Base-by-base conservation (phyloP, 92 coral and sea anemone genomes). In the Paragorgia papillata region DNA sequence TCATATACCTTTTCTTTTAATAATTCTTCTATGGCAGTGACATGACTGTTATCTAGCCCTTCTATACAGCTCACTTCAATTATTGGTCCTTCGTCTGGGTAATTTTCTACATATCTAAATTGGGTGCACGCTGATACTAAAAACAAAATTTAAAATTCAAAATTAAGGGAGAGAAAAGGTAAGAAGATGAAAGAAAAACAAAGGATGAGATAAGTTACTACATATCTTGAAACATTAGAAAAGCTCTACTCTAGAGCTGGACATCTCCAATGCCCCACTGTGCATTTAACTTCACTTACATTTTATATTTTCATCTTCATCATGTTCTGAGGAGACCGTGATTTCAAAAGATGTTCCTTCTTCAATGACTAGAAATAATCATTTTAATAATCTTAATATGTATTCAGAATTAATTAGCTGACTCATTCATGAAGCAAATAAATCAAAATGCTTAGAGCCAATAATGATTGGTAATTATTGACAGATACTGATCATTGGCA, bases 41-140 rank as follows among this genome's bases (percentile, higher is more conserved):
- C 70, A 31, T 84, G 81, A 33, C 87, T 79, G 77, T 89, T 82
- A 34, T 80, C 80, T 1, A 94, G 51, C 9, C 97, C 97, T 68
- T 89, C 90, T 41, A 58, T 26, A 24, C 86, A 78, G 13, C 82
- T 61, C 56, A 94, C 73, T 57, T 91, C 97, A 56, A 94, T 83
- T 55, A 84, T 37, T 14, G 98, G 98, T n/a, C 75, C 79, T 3
- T 85, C 97, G 76, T 94, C 98, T 24, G 98, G 98, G 55, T 94
- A 94, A 31, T 74, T 84, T 51, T 89, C 95, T 17, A 89, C 95
- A 79, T 86, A 88, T 9, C 93, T 91, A 69, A 94, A 94, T 89
- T 91, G 92, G n/a, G 91, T 69, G 44, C 78, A 79, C n/a, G 81
- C 97, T 63, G 86, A 54, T 8, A 85, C 98, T 94, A 81, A 20